Evolutionary conservation across 2,888 invertebrate species (phyloP), one percentile per base, ranked within the genome.

Genomic region (Neoaliturus tenellus): DNA sequence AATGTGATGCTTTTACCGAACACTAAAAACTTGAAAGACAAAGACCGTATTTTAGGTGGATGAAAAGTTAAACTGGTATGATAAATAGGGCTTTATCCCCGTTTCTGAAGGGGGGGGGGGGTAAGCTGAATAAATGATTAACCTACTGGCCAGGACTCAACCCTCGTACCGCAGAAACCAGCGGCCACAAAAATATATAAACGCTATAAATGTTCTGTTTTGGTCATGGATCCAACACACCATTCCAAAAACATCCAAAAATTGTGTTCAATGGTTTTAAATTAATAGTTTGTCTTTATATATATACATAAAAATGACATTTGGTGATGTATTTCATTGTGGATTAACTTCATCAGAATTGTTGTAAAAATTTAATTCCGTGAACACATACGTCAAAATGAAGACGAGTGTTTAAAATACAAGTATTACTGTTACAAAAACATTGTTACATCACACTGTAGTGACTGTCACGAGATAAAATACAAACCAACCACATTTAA

Each of bases 1-100:
- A 51, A 31, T 62, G 28, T 62, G 12, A 20, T 31, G 62, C 62
- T 62, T 62, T 28, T 62, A 62, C 28, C 14, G 31, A 55, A 5
- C 51, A 17, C 25, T 55, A 55, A 55, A 5, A 55, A 25, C 28
- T 28, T 14, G 62, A 62, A n/a, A 31, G 62, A 31, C 31, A 51
- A 51, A 31, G 62, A 62, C 62, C 28, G 31, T 31, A 62, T 62
- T 62, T 62, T 62, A 31, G 62, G 0, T 20, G 31, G 62, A 62
- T 62, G 62, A 62, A 62, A 62, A 62, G 62, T 62, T 62, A 62
- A 62, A 62, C 62, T 62, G 62, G 28, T 62, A 62, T 62, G 62
- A 62, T 62, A 62, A 62, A 62, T 62, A 62, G 62, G 28, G 28
- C 62, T 62, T 62, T 62, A 28, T 28, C 62, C 31, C 62, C 14